Conservation (phyloP, 2,888 invertebrate species). For the Acanthococcus lagerstroemiae region DNA sequence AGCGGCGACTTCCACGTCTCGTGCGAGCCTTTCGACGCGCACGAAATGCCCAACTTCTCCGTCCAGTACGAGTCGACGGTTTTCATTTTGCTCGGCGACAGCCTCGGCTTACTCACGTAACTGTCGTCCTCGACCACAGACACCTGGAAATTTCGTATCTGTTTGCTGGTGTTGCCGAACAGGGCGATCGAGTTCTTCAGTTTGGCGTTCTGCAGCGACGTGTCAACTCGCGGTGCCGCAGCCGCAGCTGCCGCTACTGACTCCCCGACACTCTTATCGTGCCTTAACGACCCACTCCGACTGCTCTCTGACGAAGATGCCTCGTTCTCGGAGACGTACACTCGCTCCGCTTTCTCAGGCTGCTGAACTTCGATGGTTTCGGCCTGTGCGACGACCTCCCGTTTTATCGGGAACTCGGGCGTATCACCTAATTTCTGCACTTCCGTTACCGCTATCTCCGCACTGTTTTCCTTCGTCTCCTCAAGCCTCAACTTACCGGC, state of each 20-base stretch:
- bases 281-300: not conserved
- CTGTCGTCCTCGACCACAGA: conserved; percentile 14
- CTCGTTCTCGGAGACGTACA: not conserved
- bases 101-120: not conserved
- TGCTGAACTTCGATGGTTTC: not conserved
- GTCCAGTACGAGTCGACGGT: conserved; percentile 6
- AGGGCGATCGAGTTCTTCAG: conserved; percentile 17
- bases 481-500: too few relatives aligned
- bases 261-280: not conserved
- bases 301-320: not conserved
- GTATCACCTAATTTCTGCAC: too few relatives aligned
- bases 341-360: not conserved
- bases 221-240: too few relatives aligned
- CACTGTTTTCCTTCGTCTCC: too few relatives aligned
- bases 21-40: conserved; percentile 4
- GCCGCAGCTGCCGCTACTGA: not conserved
- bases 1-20: conserved; percentile 17
- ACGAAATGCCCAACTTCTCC: not conserved
- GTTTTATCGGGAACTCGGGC: too few relatives aligned
- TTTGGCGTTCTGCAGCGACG: not conserved
- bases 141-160: conserved; percentile 21
- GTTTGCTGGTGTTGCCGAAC: conserved; percentile 11
- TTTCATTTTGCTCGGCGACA: conserved; percentile 5
- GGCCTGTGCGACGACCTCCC: too few relatives aligned
- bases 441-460: too few relatives aligned